A percentile compares a stretch with the other conserved stretches of the same genome.
Evolutionary conservation across 1,140 invertebrate genomes (phyloP).

Genomic region (Eurosta solidaginis): DNA sequence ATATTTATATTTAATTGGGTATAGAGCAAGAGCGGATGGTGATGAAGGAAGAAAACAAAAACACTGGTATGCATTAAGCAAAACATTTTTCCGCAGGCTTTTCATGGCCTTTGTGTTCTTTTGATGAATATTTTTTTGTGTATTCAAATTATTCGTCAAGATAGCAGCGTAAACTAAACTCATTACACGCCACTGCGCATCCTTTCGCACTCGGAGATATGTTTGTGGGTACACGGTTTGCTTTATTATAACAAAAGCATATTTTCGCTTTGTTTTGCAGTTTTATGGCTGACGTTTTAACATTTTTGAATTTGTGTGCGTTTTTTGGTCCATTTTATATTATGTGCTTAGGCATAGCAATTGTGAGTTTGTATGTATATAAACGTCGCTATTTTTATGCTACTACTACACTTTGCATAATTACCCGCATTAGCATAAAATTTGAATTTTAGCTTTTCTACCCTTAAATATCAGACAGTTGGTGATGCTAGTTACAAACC

Average conservation of each 20-base stretch:
- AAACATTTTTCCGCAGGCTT: not conserved
- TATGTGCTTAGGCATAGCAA: not conserved
- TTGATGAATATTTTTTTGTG: not conserved
- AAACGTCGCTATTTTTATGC: not conserved
- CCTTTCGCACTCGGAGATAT: too few relatives aligned
- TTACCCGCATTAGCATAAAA: slow-evolving; percentile 31
- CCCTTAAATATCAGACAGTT: too few relatives aligned
- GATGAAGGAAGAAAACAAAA: too few relatives aligned
- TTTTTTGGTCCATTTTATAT: not conserved
- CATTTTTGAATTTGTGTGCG: not conserved
- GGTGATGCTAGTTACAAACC: too few relatives aligned
- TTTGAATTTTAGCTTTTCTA: not conserved
- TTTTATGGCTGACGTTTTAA: not conserved
- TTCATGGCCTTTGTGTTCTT: not conserved
- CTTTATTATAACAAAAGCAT: slow-evolving; percentile 14
- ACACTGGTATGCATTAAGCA: too few relatives aligned
- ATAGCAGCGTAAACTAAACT: not conserved
- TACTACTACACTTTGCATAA: not conserved
- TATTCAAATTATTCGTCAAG: not conserved
- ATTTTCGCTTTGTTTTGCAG: not conserved
- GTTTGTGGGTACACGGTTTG: not conserved
- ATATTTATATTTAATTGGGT: not conserved
- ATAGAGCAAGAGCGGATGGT: not conserved
- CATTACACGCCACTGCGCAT: slow-evolving; percentile 6
- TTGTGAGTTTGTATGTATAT: not conserved